phyloP scores from a whole-genome alignment of 1,140 invertebrate genomes.

The Armadillidium nasatum region DNA sequence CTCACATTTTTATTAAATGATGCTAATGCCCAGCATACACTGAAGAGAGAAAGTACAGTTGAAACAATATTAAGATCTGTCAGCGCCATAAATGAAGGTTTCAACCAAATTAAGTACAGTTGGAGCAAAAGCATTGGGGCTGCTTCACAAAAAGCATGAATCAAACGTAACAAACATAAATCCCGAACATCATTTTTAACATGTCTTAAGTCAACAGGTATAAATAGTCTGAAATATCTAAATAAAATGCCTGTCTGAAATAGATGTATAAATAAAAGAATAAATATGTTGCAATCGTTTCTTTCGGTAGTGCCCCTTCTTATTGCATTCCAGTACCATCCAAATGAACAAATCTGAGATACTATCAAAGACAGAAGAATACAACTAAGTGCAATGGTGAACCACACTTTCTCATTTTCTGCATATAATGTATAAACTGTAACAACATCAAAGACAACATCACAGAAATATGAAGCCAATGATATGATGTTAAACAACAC shows the following conservation, averaged over 20 bases:
- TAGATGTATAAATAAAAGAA: slow-evolving; percentile 61
- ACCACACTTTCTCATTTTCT: slow-evolving; percentile 41
- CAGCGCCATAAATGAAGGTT: slow-evolving; percentile 53
- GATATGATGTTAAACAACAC: slow-evolving; percentile 86
- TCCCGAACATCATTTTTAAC: slow-evolving; percentile 78
- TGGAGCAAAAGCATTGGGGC: slow-evolving; percentile 81
- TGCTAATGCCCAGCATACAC: slow-evolving; percentile 81
- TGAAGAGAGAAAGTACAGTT: slow-evolving; percentile 71
- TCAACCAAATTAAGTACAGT: slow-evolving; percentile 61
- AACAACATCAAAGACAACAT: slow-evolving; percentile 80
- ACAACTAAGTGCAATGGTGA: slow-evolving; percentile 36
- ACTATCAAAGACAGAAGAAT: slow-evolving; percentile 41
- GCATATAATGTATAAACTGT: slow-evolving; percentile 69
- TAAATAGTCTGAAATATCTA: slow-evolving; percentile 80
- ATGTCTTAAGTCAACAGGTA: slow-evolving; percentile 73
- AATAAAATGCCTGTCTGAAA: slow-evolving; percentile 78
- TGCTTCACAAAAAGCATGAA: slow-evolving; percentile 81
- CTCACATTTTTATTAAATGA: slow-evolving; percentile 85
- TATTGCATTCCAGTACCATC: slow-evolving; percentile 44
- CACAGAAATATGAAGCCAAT: slow-evolving; percentile 83
- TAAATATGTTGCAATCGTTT: slow-evolving; percentile 32
- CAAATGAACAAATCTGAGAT: slow-evolving; percentile 44
- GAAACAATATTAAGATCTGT: slow-evolving; percentile 76
- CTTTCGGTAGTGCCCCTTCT: slow-evolving; percentile 35
- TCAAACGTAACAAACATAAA: slow-evolving; percentile 69